Conservation (phyloP, 2,888 invertebrate genomes). For the Adelphocoris suturalis region DNA sequence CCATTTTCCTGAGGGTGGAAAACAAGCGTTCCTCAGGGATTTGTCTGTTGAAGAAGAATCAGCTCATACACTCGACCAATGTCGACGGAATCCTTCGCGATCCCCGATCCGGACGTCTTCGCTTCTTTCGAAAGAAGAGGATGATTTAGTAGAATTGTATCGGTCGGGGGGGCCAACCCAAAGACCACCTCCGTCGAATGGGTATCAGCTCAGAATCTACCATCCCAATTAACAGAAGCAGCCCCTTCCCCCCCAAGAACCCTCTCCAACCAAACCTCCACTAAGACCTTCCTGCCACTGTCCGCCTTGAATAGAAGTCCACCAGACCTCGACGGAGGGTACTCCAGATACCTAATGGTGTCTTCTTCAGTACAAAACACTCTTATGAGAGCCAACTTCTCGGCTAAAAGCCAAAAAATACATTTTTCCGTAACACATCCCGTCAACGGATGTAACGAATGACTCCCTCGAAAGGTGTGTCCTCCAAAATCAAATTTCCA, state of each 20-base stretch:
- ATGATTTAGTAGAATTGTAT: slow-evolving; percentile 14
- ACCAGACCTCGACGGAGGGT: not conserved
- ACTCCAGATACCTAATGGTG: too few species aligned
- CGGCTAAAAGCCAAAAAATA: too few species aligned
- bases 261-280: too few species aligned
- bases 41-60: not conserved
- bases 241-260: not conserved
- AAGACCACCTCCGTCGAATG: slow-evolving; percentile 25
- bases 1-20: too few species aligned
- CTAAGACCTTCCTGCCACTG: not conserved
- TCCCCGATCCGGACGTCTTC: not conserved
- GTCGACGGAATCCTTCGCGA: not conserved
- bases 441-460: too few species aligned
- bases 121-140: not conserved
- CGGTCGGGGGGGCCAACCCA: not conserved
- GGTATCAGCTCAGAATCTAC: slow-evolving; percentile 1
- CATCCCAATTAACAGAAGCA: slow-evolving; percentile 19
- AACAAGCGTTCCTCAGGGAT: not conserved
- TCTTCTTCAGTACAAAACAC: too few species aligned
- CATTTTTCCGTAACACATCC: too few species aligned
- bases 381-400: too few species aligned
- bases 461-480: too few species aligned
- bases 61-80: not conserved
- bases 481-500: too few species aligned
- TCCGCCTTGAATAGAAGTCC: not conserved